Evolutionary conservation across 2,113 vertebrate species (phyloP), one percentile per base, ranked within the genome.

Genomic region (Hippocampus mohnikei): DNA sequence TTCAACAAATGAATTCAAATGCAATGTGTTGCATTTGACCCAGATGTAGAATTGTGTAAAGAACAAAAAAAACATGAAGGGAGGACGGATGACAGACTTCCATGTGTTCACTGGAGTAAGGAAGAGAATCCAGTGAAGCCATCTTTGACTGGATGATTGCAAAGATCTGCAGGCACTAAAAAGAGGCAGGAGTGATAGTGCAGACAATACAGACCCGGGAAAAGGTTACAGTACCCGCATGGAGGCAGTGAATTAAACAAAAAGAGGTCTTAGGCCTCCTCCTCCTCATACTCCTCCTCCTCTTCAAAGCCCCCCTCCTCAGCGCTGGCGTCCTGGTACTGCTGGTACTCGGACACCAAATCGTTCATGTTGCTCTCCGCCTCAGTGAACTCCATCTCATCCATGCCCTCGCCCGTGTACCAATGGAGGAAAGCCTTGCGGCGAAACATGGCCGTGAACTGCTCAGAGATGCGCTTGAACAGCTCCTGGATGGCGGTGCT

Each of bases 311-410:
- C 89, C 6, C 72, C 88, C 74, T 89, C 87, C 58, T 88, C 87
- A 0, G 93, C 93, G 0, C 94, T 96, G 88, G 95, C 95, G 0
- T 96, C 95, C 88, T 96, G 95, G 88, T 96, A 96, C 90, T 96
- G 95, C 83, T 96, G 95, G 87, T 96, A 96, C 88, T 96, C 95
- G 0, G 94, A 94, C 37, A 95, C 94, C 61, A 94, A 81, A 91
- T 94, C 94, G 0, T 95, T 95, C 94, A 95, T 95, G 93, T 95
- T 95, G 92, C 88, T 90, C 77, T 87, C 88, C 0, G 88, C 88
- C 74, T 90, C 88, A 0, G 90, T 90, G 83, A 90, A 89, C 84
- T 89, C 92, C 95, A 97, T 98, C 94, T 97, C 96, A 71, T 98
- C 97, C 88, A 95, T 97, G 76, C 95, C 94, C 9, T 95, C 93